Conservation (phyloP, 2,888 invertebrate species). For the Beris chalybata region DNA sequence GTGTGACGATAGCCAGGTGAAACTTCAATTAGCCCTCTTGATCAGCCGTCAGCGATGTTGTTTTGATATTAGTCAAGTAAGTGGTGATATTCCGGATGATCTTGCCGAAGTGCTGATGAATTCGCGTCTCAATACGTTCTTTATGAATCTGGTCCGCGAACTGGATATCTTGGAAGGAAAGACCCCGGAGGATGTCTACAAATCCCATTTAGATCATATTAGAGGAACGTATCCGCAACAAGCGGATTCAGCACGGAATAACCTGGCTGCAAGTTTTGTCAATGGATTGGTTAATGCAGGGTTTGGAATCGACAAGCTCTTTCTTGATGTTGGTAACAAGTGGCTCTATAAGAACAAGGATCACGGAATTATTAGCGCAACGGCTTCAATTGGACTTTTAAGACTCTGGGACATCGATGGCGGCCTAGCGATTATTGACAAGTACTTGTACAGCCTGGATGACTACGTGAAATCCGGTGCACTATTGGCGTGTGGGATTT, state of each 20-base stretch:
- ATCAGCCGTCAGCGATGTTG: slow-evolving; percentile 85
- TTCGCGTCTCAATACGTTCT: slow-evolving; percentile 82
- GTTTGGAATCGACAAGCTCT: slow-evolving; percentile 88
- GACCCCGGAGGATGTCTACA: slow-evolving; percentile 94
- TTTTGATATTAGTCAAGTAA: slow-evolving; percentile 65
- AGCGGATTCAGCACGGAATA: slow-evolving; percentile 88
- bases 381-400: slow-evolving; percentile 90
- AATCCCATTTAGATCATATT: slow-evolving; percentile 85
- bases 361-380: slow-evolving; percentile 90
- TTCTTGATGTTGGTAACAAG: slow-evolving; percentile 71
- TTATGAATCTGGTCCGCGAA: slow-evolving; percentile 85
- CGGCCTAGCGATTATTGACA: slow-evolving; percentile 91
- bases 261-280: slow-evolving; percentile 91
- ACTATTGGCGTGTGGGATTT: slow-evolving; percentile 87
- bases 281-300: slow-evolving; percentile 96
- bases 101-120: slow-evolving; percentile 85
- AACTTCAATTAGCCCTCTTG: slow-evolving; percentile 91
- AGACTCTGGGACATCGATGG: slow-evolving; percentile 95
- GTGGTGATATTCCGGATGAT: slow-evolving; percentile 68
- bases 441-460: slow-evolving; percentile 86
- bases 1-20: slow-evolving; percentile 57
- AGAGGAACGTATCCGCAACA: slow-evolving; percentile 54
- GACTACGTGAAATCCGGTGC: slow-evolving; percentile 94
- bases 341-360: slow-evolving; percentile 95
- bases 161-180: slow-evolving; percentile 96